Base-by-base conservation (phyloP, 2,797 vertebrate genomes). In the Gambelia wislizenii region DNA sequence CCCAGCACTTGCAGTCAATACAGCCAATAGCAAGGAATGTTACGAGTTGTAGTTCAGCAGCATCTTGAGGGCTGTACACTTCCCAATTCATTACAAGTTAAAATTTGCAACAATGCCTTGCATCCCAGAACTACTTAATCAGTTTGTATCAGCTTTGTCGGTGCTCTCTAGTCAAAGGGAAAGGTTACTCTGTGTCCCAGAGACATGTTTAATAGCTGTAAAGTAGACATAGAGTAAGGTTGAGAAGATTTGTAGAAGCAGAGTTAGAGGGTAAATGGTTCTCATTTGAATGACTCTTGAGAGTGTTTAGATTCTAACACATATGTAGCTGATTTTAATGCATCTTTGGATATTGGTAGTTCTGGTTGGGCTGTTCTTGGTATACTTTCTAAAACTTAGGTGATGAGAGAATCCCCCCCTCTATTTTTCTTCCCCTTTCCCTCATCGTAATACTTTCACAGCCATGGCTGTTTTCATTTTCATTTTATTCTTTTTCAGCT, bases 401-500 rank as follows among this genome's bases (percentile, higher is more conserved):
- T 36, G 0, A 42, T 49, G 44, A 52, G 12, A 56, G 10, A 39
- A 22, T 25, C 18, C 36, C 4, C 54, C 6, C 20, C 27, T 22
- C 20, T 22, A 13, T 56, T 36, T 33, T 47, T 33, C 14, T 7
- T 52, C 8, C 49, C 22, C 27, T 44, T 7, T 42, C 2, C 2
- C 30, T 54, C 16, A 36, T 1, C 33, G 20, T 4, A 0, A 30
- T 87, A 20, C 6, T 70, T 70, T 47, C 3, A 0, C 6, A n/a
- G 52, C 76, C 85, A 87, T 12, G 72, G 5, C 18, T 0, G 0
- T 93, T 33, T 16, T 82, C 1, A 0, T 1, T 36, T 86, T 61
- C n/a, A 44, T 39, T 90, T 42, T 22, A 42, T 44, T 44, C 30
- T 47, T 89, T n/a, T 39, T 44, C 96, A 98, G 98, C 97, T 33